These are phyloP conservation scores for Orchestes rusci DNA, from an alignment of 2,888 invertebrate genomes.

Conservation along the genomic window DNA sequence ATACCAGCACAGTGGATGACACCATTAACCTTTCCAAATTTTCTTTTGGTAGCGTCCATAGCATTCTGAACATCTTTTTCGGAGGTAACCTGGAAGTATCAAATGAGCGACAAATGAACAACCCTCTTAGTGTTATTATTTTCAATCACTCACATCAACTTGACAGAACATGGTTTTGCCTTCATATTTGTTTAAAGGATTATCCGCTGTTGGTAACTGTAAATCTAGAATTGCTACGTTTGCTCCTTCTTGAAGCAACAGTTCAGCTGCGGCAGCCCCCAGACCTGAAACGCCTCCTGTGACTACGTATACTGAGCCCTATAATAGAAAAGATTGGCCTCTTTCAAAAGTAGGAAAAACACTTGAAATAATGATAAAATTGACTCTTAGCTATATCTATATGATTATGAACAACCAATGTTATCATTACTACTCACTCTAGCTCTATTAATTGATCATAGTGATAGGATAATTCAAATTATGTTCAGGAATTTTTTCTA, in stretches of 20 bases:
- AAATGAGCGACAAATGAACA: neutral
- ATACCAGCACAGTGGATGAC: conserved; percentile 19
- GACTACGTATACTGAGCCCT: conserved; percentile 21
- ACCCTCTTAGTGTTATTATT: neutral
- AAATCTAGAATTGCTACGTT: conserved; percentile 14
- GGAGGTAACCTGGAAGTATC: conserved; percentile 13
- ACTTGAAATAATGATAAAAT: no score
- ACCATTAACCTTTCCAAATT: conserved; percentile 21
- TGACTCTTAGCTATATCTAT: no score
- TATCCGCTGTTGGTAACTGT: conserved; percentile 3
- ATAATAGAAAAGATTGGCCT: conserved; percentile 7
- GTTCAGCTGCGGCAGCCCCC: conserved; percentile 12
- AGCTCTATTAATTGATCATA: no score
- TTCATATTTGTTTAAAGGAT: conserved; percentile 2
- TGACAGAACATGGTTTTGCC: conserved; percentile 13
- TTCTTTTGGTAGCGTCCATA: conserved; percentile 13
- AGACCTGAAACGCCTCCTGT: conserved; percentile 19
- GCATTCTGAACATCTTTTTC: conserved; percentile 21
- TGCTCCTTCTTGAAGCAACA: conserved; percentile 14
- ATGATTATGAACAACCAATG: no score
- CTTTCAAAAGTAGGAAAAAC: no score
- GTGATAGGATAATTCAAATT: no score
- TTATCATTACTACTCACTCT: no score
- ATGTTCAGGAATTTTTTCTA: no score
- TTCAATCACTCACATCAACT: conserved; percentile 16